These are phyloP conservation scores for Nanorana parkeri DNA, from an alignment of 2,113 vertebrate species.

Conservation along the genomic window DNA sequence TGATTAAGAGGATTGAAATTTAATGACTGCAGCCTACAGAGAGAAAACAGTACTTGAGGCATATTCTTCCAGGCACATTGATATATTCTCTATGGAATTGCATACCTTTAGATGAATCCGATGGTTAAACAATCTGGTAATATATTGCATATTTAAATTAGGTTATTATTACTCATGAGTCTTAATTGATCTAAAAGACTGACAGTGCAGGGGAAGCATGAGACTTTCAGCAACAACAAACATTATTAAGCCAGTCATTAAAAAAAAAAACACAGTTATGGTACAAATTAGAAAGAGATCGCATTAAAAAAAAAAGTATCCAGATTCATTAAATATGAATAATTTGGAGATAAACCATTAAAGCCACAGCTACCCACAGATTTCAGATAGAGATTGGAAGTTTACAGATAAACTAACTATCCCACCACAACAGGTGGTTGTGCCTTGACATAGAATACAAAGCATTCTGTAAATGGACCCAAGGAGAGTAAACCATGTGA, in stretches of 20 bases:
- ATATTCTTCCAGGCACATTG: conserved; percentile 12
- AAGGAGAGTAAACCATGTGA: too few relatives aligned
- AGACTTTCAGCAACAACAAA: background rate
- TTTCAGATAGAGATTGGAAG: too few relatives aligned
- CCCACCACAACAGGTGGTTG: too few relatives aligned
- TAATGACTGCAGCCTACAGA: conserved; percentile 4
- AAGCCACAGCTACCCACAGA: too few relatives aligned
- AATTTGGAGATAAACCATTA: too few relatives aligned
- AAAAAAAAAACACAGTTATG: background rate
- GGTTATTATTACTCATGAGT: conserved; percentile 28
- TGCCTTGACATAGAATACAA: too few relatives aligned
- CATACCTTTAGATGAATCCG: conserved; percentile 15
- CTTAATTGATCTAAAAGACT: conserved; percentile 13
- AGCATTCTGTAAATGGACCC: too few relatives aligned
- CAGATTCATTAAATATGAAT: too few relatives aligned
- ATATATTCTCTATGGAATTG: background rate
- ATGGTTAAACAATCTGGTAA: conserved; percentile 36
- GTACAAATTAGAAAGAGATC: background rate
- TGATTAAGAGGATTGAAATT: conserved; percentile 33
- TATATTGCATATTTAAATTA: conserved; percentile 40
- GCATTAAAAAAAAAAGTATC: background rate
- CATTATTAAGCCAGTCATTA: background rate
- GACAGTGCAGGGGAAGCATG: background rate
- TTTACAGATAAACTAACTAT: too few relatives aligned
- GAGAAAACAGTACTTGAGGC: background rate